These are phyloP conservation scores for Tachysurus vachellii DNA, from an alignment of 2,113 vertebrate genomes.

Conservation along the genomic window DNA sequence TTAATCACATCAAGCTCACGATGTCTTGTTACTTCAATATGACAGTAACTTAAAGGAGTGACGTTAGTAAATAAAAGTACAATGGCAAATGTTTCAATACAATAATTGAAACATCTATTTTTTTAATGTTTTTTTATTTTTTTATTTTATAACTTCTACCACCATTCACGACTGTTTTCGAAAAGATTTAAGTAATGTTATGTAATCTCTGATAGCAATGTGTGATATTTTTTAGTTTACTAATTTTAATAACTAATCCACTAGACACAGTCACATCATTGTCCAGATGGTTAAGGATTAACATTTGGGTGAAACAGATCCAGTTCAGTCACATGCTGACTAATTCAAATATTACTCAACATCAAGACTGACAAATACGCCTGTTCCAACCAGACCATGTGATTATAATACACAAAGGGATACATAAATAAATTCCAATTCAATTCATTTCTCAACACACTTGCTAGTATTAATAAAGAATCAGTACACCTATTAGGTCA, in stretches of 20 bases:
- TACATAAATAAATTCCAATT: background rate
- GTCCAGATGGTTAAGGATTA: background rate
- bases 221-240: background rate
- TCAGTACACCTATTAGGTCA: background rate
- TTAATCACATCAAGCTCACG: no score
- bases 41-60: no score
- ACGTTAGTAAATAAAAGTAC: no score
- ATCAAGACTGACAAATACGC: background rate
- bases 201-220: background rate
- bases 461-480: background rate
- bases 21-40: no score
- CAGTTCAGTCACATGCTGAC: background rate
- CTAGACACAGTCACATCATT: background rate
- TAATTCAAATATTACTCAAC: conserved; percentile 13
- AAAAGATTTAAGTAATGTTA: background rate
- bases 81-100: background rate
- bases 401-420: background rate
- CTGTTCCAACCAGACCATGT: conserved; percentile 1
- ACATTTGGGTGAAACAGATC: background rate
- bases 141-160: background rate
- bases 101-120: background rate
- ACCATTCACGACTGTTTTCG: background rate
- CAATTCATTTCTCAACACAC: background rate
- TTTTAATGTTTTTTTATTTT: background rate
- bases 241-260: background rate